Conservation (phyloP, 2,113 vertebrate species). For the Osmerus mordax region DNA sequence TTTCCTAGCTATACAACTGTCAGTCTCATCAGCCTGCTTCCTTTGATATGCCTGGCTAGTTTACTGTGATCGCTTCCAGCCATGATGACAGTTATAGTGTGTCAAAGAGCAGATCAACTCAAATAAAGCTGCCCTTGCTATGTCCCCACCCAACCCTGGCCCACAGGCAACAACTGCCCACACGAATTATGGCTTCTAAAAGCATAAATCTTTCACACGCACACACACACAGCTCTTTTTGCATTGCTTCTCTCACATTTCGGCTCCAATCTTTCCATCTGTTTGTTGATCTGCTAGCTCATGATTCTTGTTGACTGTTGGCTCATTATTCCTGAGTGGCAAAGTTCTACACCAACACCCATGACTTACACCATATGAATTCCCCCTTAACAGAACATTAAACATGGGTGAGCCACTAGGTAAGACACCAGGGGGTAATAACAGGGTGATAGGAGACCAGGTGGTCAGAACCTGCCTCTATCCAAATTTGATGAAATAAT, state of each 20-base stretch:
- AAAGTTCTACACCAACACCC: neutral
- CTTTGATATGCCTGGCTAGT: neutral
- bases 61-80: neutral
- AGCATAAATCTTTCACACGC: neutral
- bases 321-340: neutral
- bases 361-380: neutral
- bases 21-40: neutral
- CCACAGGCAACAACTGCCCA: constrained; percentile 23
- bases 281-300: neutral
- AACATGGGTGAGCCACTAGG: too few relatives aligned
- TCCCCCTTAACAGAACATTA: too few relatives aligned
- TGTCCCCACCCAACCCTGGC: constrained; percentile 8
- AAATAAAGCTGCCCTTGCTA: neutral
- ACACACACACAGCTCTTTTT: neutral
- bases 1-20: constrained; percentile 18
- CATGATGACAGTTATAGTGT: neutral
- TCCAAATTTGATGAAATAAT: too few relatives aligned
- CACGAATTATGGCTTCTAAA: constrained; percentile 9
- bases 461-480: too few relatives aligned
- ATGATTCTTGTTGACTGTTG: neutral
- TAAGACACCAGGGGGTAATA: too few relatives aligned
- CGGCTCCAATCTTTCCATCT: neutral
- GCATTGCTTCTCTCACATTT: neutral
- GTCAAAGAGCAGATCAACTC: constrained; percentile 3
- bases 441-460: neutral